Conservation (phyloP, 2,113 vertebrate species). For the Otolemur garnettii region DNA sequence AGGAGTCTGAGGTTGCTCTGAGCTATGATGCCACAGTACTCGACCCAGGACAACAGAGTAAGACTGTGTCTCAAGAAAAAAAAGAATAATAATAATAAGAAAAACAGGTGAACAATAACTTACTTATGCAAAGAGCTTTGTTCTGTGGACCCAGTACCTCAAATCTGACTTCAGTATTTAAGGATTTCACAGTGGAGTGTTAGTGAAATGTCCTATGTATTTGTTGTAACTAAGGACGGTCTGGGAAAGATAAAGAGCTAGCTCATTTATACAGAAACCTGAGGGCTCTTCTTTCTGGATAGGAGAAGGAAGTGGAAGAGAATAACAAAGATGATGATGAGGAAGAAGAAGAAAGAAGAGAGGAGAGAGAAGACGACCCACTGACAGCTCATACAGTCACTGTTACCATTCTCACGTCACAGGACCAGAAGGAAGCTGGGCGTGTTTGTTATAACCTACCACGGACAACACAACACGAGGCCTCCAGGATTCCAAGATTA, state of each 20-base stretch:
- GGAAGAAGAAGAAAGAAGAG: too few relatives aligned
- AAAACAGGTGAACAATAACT: conserved; percentile 70
- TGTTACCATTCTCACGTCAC: not conserved
- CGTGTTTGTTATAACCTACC: accelerated
- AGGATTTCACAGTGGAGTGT: not conserved
- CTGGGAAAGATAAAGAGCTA: not conserved
- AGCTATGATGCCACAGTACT: too few relatives aligned
- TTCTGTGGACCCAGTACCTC: not conserved
- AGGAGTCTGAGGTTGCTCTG: too few relatives aligned
- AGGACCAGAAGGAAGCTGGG: not conserved
- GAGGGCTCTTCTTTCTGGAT: not conserved
- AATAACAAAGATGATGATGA: not conserved
- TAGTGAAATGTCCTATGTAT: not conserved
- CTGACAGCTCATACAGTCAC: accelerated
- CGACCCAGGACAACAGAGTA: too few relatives aligned
- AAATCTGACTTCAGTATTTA: not conserved
- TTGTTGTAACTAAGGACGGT: not conserved
- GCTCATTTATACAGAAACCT: not conserved
- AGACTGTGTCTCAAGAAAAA: too few relatives aligned
- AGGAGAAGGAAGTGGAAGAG: accelerated
- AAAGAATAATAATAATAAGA: conserved; percentile 60
- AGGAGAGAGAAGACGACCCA: not conserved
- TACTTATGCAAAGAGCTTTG: not conserved
- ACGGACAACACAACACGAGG: not conserved
- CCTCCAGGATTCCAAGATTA: not conserved